phyloP scores from a whole-genome alignment of 1,140 invertebrate species.

The Zaprionus camerounensis region DNA sequence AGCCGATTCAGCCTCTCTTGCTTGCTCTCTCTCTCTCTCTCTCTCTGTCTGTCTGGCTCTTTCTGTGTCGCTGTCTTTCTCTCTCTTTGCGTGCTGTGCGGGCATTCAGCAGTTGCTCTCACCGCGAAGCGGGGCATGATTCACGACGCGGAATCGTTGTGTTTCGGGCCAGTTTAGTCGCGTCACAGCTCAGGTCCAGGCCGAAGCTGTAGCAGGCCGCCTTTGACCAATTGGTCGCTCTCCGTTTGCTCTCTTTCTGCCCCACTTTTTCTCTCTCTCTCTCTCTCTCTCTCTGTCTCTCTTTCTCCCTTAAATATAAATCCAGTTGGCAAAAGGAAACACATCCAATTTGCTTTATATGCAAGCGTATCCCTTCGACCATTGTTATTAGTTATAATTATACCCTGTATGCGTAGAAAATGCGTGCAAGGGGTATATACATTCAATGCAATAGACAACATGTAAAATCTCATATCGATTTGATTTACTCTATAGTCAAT shows the following conservation, averaged over 20 bases:
- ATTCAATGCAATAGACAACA: background rate
- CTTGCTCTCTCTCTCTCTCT: background rate
- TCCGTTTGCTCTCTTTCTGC: background rate
- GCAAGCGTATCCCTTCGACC: background rate
- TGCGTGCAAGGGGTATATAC: background rate
- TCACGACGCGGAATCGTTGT: background rate
- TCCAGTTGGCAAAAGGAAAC: background rate
- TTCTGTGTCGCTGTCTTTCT: background rate
- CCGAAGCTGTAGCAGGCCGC: background rate
- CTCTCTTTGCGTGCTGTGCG: background rate
- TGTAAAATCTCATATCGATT: too few relatives aligned
- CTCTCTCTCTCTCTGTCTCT: background rate
- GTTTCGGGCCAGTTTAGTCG: background rate
- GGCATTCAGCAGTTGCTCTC: conserved; percentile 3
- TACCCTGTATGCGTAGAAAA: background rate
- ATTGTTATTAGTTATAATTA: background rate
- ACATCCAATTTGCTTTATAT: background rate
- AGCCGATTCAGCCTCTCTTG: background rate
- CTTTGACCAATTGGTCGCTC: background rate
- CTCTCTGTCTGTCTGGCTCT: background rate
- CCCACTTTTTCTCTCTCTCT: background rate
- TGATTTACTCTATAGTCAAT: background rate
- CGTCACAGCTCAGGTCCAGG: background rate
- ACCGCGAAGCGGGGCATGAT: background rate
- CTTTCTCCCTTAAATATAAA: background rate